These are phyloP conservation scores for Phoenicopterus ruber DNA, from an alignment of 2,113 vertebrate genomes.

Conservation along the genomic window DNA sequence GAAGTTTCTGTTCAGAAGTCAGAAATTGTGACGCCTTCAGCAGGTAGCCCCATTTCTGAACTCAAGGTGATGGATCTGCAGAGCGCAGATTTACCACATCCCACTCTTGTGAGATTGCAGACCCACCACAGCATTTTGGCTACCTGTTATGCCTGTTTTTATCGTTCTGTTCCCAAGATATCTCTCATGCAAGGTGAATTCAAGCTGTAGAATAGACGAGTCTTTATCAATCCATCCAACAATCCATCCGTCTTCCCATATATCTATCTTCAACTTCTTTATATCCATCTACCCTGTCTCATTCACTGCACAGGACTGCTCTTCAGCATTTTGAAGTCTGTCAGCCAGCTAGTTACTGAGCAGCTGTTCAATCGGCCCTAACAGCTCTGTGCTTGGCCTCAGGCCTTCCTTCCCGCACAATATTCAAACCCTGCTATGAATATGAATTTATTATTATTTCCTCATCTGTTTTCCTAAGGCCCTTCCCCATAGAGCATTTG, in stretches of 20 bases:
- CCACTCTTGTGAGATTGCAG: background rate
- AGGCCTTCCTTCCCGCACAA: background rate
- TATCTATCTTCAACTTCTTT: background rate
- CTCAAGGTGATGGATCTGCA: background rate
- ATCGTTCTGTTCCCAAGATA: background rate
- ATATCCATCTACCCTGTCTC: background rate
- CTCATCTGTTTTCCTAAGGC: background rate
- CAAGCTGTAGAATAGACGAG: background rate
- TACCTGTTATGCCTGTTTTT: background rate
- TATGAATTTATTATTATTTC: conserved; percentile 37
- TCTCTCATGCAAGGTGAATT: background rate
- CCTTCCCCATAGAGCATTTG: background rate
- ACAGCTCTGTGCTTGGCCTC: background rate
- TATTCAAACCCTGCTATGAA: background rate
- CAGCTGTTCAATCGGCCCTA: background rate
- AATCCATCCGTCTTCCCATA: background rate
- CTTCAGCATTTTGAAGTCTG: background rate
- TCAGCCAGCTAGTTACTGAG: background rate
- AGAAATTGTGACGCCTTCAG: background rate
- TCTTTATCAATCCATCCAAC: background rate
- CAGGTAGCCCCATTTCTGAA: background rate
- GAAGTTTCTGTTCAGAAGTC: background rate
- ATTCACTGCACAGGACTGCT: background rate
- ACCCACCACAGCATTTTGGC: background rate
- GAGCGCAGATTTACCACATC: background rate